Base-by-base conservation (phyloP, 2,888 invertebrate species). In the Tetanocera ferruginea region DNA sequence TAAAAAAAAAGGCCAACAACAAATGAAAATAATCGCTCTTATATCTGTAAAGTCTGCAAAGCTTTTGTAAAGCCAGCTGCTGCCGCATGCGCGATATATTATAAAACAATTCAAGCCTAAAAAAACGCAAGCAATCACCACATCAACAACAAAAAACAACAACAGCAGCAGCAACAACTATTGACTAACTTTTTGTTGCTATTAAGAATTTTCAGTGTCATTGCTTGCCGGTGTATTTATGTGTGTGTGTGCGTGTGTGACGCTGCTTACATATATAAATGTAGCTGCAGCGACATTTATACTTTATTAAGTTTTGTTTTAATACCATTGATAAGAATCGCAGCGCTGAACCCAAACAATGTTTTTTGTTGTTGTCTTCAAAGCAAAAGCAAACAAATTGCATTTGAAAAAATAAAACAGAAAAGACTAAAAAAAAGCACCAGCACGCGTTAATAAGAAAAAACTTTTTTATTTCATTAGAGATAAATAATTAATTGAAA, bases 131-230 rank as follows among this genome's bases (percentile, higher is more conserved):
- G 5, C 43, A 25, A 23, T 25, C 49, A 51, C 51, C 49, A 69
- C 11, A 69, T 51, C 28, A 49, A 51, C 69, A 69, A 23, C 49
- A 4, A 69, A 69, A 4, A 49, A 51, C 69, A 69, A 23, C 49
- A 4, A 67, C 4, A 49, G 23, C 34, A 43, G 43, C 43, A 11
- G 8, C 60, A 60, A 60, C 60, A 60, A 60, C 60, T 14, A 11
- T 60, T 60, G 37, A 19, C 66, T 66, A 34, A 11, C 19, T 23
- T n/a, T 62, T 64, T 64, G 64, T 64, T 64, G 34, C 34, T 55
- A 52, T 52, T 19, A 66, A 52, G 19, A 23, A 62, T 52, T 66
- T 3, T 64, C 74, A 51, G 31, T 74, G 74, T 74, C 74, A 74
- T 64, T 51, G n/a, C 23, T 74, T 62, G 19, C 14, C 1, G 28